Conservation (phyloP, 2,888 invertebrate genomes). For the Geotrupes spiniger region DNA sequence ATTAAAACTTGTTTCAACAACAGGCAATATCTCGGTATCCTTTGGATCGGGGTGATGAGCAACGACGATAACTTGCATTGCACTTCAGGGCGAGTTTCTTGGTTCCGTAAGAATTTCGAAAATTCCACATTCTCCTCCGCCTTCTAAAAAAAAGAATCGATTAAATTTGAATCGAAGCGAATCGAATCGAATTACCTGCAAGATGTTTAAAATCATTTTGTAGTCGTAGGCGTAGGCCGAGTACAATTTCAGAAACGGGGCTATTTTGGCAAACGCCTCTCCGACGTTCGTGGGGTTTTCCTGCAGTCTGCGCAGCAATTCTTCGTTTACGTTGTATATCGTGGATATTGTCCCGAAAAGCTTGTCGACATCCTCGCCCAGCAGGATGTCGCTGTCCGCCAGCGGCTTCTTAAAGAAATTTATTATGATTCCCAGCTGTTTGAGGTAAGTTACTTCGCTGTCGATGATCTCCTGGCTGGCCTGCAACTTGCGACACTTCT, state of each 20-base stretch:
- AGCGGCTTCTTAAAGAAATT: constrained; percentile 63
- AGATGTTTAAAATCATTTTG: constrained; percentile 58
- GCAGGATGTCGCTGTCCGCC: constrained; percentile 51
- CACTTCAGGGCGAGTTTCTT: constrained; percentile 70
- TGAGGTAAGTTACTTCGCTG: constrained; percentile 67
- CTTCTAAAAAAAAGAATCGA: constrained; percentile 48
- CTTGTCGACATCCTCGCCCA: constrained; percentile 52
- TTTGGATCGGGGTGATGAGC: constrained; percentile 74
- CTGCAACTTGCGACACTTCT: constrained; percentile 49
- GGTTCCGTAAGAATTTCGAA: constrained; percentile 57
- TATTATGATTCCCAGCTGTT: constrained; percentile 64
- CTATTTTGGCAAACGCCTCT: constrained; percentile 65
- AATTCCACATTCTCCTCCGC: constrained; percentile 55
- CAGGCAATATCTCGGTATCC: constrained; percentile 73
- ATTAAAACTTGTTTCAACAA: constrained; percentile 66
- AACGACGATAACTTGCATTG: constrained; percentile 67
- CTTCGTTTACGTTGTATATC: constrained; percentile 62
- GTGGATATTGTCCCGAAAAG: constrained; percentile 65
- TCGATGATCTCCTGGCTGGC: constrained; percentile 66
- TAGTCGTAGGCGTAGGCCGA: constrained; percentile 76
- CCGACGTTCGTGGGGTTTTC: constrained; percentile 59
- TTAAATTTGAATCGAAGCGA: background rate
- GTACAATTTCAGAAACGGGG: constrained; percentile 75
- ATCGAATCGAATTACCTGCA: constrained; percentile 54
- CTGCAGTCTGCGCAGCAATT: constrained; percentile 59